Percentiles rank a stretch among this genome's conserved stretches.
These are phyloP conservation scores for Thaumatotibia leucotreta DNA, from an alignment of 1,140 invertebrate genomes.

Conservation along the genomic window DNA sequence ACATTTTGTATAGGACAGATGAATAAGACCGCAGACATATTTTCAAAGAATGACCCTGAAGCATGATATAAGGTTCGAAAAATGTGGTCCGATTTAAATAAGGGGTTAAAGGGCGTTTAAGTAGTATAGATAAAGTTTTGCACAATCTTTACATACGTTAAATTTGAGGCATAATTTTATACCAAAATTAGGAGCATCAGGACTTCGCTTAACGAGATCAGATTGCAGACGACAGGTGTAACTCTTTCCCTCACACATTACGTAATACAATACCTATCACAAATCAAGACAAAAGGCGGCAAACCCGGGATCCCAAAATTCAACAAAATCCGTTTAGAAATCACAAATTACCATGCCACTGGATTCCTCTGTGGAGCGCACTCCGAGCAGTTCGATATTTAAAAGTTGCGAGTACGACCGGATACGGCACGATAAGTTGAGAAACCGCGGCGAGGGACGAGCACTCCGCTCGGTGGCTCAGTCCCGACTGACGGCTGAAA, in stretches of 20 bases:
- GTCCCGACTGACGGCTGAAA: slow-evolving; percentile 60
- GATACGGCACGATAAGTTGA: slow-evolving; percentile 26
- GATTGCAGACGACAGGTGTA: slow-evolving; percentile 3
- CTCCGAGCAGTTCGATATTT: slow-evolving; percentile 21
- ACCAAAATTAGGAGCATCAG: not conserved
- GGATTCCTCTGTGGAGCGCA: slow-evolving; percentile 38
- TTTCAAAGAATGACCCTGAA: no score
- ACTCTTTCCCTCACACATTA: slow-evolving; percentile 42
- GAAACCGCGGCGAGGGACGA: slow-evolving; percentile 35
- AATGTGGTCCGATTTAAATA: not conserved
- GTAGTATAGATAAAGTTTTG: not conserved
- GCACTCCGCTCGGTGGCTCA: slow-evolving; percentile 47
- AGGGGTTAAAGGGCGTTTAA: not conserved
- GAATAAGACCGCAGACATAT: no score
- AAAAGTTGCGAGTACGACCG: slow-evolving; percentile 25
- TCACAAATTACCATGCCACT: slow-evolving; percentile 70
- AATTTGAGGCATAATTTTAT: not conserved
- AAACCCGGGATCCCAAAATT: slow-evolving; percentile 41
- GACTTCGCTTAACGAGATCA: not conserved
- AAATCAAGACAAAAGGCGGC: slow-evolving; percentile 53
- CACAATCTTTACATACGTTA: not conserved
- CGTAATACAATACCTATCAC: slow-evolving; percentile 64
- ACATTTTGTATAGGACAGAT: no score
- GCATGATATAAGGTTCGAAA: not conserved
- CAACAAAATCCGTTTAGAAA: slow-evolving; percentile 40